Percentiles rank a stretch among this genome's conserved stretches.
These are phyloP conservation scores for Gymnogyps californianus DNA, from an alignment of 2,113 vertebrate species.

Conservation along the genomic window DNA sequence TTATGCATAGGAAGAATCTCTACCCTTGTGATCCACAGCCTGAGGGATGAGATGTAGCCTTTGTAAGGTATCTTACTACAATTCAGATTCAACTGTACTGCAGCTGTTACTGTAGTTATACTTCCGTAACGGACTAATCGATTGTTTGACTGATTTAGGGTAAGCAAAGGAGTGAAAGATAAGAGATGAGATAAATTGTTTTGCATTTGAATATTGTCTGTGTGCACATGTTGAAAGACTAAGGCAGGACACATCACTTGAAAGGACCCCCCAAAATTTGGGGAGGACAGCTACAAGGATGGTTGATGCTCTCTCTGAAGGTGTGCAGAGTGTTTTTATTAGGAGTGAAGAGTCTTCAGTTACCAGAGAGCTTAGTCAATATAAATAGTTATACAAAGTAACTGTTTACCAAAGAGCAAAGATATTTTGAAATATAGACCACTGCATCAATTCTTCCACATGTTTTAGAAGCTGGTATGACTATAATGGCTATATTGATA, in stretches of 20 bases:
- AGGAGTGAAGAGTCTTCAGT: background rate
- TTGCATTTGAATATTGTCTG: background rate
- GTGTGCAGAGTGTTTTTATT: background rate
- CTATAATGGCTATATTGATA: background rate
- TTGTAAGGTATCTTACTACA: background rate
- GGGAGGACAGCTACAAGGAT: background rate
- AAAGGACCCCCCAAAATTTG: background rate
- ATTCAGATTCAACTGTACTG: background rate
- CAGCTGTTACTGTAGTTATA: background rate
- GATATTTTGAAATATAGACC: background rate
- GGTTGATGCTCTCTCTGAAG: background rate
- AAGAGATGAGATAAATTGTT: background rate
- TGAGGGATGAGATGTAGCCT: background rate
- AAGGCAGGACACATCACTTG: background rate
- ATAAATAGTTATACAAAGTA: background rate
- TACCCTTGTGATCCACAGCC: background rate
- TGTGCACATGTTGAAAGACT: background rate
- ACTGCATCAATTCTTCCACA: background rate
- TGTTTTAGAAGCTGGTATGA: background rate
- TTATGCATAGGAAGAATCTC: background rate
- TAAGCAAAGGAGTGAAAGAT: background rate
- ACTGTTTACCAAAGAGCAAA: background rate
- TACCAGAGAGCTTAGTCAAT: background rate
- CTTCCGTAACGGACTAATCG: background rate
- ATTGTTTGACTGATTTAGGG: background rate